Evolutionary conservation across 2,888 invertebrate species (phyloP).

Genomic region (Drosophila setosimentum): DNA sequence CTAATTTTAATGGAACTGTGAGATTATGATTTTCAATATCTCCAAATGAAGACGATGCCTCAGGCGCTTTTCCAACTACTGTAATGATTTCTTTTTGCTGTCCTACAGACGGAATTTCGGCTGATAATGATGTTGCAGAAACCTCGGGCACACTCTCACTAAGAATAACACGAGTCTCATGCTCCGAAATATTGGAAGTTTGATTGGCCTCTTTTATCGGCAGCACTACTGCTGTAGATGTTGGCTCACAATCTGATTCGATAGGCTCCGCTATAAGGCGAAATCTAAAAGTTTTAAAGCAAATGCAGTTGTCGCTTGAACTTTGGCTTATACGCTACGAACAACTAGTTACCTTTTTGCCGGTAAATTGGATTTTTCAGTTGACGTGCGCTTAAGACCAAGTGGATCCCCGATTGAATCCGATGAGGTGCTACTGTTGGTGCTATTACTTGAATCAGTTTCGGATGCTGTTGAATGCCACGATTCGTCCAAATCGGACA

Average conservation of each 20-base stretch:
- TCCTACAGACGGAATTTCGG: neutral
- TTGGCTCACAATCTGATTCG: conserved; percentile 6
- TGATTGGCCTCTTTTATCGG: neutral
- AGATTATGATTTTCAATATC: neutral
- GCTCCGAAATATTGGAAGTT: neutral
- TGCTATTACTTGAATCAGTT: conserved; percentile 13
- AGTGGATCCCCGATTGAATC: neutral
- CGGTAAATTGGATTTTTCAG: neutral
- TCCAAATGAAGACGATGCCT: neutral
- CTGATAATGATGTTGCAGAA: neutral
- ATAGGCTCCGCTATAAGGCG: neutral
- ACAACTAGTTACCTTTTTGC: conserved; percentile 19
- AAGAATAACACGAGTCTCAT: neutral
- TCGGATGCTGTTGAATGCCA: conserved; percentile 15
- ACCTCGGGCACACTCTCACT: neutral
- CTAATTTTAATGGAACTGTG: neutral
- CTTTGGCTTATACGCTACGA: neutral
- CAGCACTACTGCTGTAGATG: neutral
- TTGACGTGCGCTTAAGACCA: conserved; percentile 8
- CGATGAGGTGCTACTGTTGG: conserved; percentile 9
- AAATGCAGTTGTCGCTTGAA: neutral
- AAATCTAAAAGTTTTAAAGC: neutral
- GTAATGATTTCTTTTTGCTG: neutral
- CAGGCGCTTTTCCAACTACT: neutral
- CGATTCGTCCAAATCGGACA: conserved; percentile 35